Conservation (phyloP, 1,140 invertebrate species). For the Drosophila ogumai region DNA sequence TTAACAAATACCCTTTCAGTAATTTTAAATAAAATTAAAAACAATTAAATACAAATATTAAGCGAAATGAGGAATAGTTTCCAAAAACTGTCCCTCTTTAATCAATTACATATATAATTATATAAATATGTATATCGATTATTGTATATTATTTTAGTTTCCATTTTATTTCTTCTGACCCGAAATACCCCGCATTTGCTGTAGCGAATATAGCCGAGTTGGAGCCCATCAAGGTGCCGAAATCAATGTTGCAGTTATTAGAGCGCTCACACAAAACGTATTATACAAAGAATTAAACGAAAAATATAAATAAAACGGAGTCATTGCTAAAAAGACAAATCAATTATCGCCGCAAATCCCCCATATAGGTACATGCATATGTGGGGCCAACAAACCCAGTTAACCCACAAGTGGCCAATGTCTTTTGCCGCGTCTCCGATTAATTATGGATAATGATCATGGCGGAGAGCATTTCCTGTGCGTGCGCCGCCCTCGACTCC, state of each 20-base stretch:
- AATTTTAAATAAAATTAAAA: neutral
- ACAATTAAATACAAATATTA: too few relatives aligned
- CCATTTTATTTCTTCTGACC: neutral
- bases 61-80: too few relatives aligned
- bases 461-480: slow-evolving; percentile 77
- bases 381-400: slow-evolving; percentile 75
- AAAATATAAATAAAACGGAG: slow-evolving; percentile 57
- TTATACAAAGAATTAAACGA: neutral
- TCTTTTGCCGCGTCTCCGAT: slow-evolving; percentile 65
- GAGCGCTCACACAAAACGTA: slow-evolving; percentile 51
- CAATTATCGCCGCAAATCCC: slow-evolving; percentile 38
- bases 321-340: slow-evolving; percentile 73
- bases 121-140: neutral
- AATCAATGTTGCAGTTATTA: slow-evolving; percentile 81
- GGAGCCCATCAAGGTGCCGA: slow-evolving; percentile 21
- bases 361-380: too few relatives aligned
- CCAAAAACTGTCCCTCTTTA: too few relatives aligned
- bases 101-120: too few relatives aligned
- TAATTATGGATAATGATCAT: slow-evolving; percentile 80
- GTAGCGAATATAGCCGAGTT: slow-evolving; percentile 9
- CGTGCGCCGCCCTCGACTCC: slow-evolving; percentile 21
- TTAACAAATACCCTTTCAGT: neutral
- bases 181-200: neutral
- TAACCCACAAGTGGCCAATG: slow-evolving; percentile 79
- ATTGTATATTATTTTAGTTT: neutral